Evolutionary conservation across 2,797 vertebrate genomes (phyloP).

Genomic region (Sylvilagus floridanus): DNA sequence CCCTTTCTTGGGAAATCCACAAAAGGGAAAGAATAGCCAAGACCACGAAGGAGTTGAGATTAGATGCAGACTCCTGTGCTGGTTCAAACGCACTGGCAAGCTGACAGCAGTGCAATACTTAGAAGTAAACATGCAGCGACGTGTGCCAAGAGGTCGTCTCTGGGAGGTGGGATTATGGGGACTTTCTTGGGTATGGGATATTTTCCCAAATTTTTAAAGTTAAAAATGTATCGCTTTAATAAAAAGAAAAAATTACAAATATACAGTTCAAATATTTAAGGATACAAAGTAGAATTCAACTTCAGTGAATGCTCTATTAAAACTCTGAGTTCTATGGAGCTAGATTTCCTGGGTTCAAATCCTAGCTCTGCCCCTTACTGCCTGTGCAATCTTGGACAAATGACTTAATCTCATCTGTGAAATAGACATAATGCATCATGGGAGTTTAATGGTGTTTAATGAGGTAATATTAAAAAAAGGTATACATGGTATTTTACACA

Average conservation of each 20-base stretch:
- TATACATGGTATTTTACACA: no score
- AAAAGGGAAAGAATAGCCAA: background rate
- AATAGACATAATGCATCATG: no score
- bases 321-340: background rate
- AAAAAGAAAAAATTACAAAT: background rate
- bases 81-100: background rate
- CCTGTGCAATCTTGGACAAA: no score
- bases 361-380: no score
- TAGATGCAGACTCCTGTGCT: background rate
- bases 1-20: background rate
- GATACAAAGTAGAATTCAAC: slow-evolving; percentile 17
- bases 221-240: slow-evolving; percentile 15
- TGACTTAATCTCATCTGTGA: no score
- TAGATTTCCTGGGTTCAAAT: no score
- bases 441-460: no score
- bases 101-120: background rate
- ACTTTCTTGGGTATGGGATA: background rate
- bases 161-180: background rate
- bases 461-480: no score
- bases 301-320: slow-evolving; percentile 17
- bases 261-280: slow-evolving; percentile 35
- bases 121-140: background rate
- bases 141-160: background rate
- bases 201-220: slow-evolving; percentile 44
- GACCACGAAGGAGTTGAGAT: background rate